These are phyloP conservation scores for Philaethria dido DNA, from an alignment of 2,888 invertebrate species.

Conservation along the genomic window DNA sequence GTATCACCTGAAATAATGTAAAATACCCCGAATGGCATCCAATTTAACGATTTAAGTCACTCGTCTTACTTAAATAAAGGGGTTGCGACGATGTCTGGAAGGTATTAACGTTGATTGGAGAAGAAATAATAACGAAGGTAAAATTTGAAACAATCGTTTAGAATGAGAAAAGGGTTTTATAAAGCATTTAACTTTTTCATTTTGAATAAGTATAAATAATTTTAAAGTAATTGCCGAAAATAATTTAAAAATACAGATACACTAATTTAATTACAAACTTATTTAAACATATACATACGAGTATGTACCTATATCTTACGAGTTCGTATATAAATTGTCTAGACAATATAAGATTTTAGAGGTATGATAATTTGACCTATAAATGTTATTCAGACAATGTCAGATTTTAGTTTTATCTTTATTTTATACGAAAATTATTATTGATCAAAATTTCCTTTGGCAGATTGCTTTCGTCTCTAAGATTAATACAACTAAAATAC, in stretches of 20 bases:
- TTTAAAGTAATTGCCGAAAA: background rate
- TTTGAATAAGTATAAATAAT: background rate
- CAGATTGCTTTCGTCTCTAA: background rate
- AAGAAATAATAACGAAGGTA: constrained; percentile 38
- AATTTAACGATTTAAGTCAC: constrained; percentile 36
- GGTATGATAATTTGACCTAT: background rate
- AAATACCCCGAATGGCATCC: constrained; percentile 30
- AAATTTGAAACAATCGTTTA: constrained; percentile 26
- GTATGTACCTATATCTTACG: background rate
- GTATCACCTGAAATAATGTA: constrained; percentile 29
- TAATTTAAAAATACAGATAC: no score
- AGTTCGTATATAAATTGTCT: background rate
- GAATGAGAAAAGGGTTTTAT: constrained; percentile 20
- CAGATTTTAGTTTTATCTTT: background rate
- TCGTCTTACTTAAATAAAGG: constrained; percentile 36
- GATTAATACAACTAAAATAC: no score
- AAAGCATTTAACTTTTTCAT: background rate
- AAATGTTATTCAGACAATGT: background rate
- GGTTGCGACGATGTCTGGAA: constrained; percentile 36
- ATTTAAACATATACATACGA: no score
- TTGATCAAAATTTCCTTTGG: background rate
- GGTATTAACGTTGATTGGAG: constrained; percentile 40
- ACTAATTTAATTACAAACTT: no score
- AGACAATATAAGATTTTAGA: constrained; percentile 2
- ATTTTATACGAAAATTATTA: constrained; percentile 1